Evolutionary conservation across 2,113 vertebrate genomes (phyloP).

Genomic region (Tapirus terrestris): DNA sequence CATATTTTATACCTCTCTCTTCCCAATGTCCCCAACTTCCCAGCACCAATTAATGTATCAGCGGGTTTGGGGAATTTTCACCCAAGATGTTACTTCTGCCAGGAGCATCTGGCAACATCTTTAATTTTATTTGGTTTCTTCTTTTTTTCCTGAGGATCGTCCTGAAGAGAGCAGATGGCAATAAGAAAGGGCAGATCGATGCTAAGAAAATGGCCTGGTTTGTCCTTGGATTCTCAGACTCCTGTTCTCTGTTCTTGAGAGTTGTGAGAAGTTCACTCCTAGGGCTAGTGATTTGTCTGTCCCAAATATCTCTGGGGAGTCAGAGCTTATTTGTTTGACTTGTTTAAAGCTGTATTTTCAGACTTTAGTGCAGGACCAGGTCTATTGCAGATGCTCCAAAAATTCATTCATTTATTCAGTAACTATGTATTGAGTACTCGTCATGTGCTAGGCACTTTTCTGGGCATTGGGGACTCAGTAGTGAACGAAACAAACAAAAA

Average conservation of each 20-base stretch:
- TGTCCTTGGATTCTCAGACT: conserved; percentile 59
- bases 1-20: background rate
- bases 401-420: background rate
- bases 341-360: background rate
- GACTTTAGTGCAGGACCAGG: background rate
- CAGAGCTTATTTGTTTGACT: background rate
- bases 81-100: conserved; percentile 53
- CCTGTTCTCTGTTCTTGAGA: background rate
- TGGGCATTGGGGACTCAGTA: background rate
- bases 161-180: conserved; percentile 77
- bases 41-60: background rate
- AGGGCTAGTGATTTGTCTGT: background rate
- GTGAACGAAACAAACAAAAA: background rate
- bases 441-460: background rate
- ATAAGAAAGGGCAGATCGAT: conserved; percentile 46
- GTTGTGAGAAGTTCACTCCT: background rate
- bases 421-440: background rate
- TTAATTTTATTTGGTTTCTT: conserved; percentile 79
- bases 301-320: background rate
- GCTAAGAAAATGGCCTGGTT: conserved; percentile 46
- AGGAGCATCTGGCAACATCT: conserved; percentile 76
- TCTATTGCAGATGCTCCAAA: background rate
- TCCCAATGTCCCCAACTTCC: background rate
- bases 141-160: conserved; percentile 34
- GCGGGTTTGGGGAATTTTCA: conserved; percentile 2